Evolutionary conservation across 1,140 invertebrate genomes (phyloP).

Genomic region (Hetaerina americana): DNA sequence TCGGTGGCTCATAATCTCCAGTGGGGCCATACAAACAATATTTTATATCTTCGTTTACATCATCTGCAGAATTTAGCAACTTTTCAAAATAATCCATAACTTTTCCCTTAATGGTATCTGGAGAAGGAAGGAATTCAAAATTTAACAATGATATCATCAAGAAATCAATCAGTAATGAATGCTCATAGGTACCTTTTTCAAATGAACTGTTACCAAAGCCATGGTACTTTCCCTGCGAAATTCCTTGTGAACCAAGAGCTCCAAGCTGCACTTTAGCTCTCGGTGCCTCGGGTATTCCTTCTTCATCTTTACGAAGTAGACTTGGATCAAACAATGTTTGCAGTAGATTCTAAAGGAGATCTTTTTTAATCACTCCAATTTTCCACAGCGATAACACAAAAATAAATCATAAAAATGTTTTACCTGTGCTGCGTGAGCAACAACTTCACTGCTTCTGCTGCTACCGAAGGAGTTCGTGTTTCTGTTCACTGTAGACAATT

Average conservation of each 20-base stretch:
- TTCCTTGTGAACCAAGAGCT: constrained; percentile 5
- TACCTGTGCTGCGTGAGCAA: neutral
- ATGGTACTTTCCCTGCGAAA: constrained; percentile 10
- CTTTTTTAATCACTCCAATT: neutral
- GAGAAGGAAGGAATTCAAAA: neutral
- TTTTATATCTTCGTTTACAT: constrained; percentile 2
- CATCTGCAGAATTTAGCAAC: constrained; percentile 3
- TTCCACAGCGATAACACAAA: neutral
- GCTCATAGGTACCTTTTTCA: constrained; percentile 6
- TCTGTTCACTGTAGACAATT: constrained; percentile 4
- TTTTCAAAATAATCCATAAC: constrained; percentile 10
- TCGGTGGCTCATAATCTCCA: neutral
- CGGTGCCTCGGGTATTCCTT: neutral
- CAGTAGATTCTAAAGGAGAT: constrained; percentile 8
- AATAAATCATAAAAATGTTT: neutral
- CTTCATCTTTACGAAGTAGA: constrained; percentile 6
- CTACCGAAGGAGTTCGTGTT: constrained; percentile 6
- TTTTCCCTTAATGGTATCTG: constrained; percentile 11
- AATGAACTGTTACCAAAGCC: constrained; percentile 13
- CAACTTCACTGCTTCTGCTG: neutral
- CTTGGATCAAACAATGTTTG: constrained; percentile 6
- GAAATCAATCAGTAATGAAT: neutral
- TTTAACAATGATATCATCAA: neutral
- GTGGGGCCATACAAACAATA: neutral
- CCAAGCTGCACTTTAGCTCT: constrained; percentile 1